Evolutionary conservation across 2,797 vertebrate species (phyloP), one percentile per base, ranked within the genome.

Genomic region (Sphenopsis melanotis): DNA sequence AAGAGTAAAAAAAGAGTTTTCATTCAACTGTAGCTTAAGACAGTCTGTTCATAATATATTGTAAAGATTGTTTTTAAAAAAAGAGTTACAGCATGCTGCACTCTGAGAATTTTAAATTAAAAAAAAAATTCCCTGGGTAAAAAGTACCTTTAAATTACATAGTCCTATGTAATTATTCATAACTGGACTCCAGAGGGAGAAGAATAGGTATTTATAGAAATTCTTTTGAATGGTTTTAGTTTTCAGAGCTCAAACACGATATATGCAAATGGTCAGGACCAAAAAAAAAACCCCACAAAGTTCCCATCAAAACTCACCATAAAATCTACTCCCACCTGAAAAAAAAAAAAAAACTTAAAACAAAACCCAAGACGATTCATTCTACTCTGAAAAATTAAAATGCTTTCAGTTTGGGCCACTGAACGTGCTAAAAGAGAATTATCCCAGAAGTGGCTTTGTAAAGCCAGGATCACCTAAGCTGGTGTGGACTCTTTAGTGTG

Each of bases 201-300:
- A 87, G 24, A 96, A 65, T 65, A 91, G 76, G 57, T 68, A 86
- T 89, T 86, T 89, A 55, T 26, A 78, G 82, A 91, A 88, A 86
- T 68, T 57, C 63, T 78, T 90, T 59, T 53, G 39, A 76, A 57
- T 50, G 61, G 55, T 78, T 91, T 91, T 78, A 30, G 46, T 90
- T 82, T 95, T 69, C 84, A 77, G 86, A 69, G 70, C 90, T 89
- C 59, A 71, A 80, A 49, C 52, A 41, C 0, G 4, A 57, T 66
- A 4, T 29, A 88, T 74, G 70, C 85, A 94, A 87, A 89, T 74
- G 11, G 53, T 42, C n/a, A 69, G 78, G 37, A 78, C 75, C 71
- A 9, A 68, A 82, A 59, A 59, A 52, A 37, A 17, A 64, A 55
- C 4, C 3, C 9, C 21, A 34, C 2, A 2, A 63, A 65, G n/a